Base-by-base conservation (phyloP, 92 coral and sea anemone species). In the Isaurus tuberculatus region DNA sequence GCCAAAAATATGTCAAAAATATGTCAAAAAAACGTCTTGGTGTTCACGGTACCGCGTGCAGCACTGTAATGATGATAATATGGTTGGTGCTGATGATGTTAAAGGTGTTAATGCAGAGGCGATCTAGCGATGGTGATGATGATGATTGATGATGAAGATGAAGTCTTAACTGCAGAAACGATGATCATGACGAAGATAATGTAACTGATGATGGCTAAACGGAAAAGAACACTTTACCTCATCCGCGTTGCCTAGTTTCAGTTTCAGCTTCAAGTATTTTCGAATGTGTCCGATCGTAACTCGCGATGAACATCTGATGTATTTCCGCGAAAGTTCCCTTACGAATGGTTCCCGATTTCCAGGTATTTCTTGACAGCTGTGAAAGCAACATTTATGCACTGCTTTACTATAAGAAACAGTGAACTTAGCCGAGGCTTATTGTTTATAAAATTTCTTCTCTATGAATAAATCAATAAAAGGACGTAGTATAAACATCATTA, bases 241-340 rank as follows among this genome's bases (percentile, higher is more conserved):
- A 60, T 93, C 98, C 34, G 93, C 90, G 37, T 92, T 90, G 46
- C 78, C 84, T 65, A 95, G 92, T 77, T 89, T 80, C 11, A 95
- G 85, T 84, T 95, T 95, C 57, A 95, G 71, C 81, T 94, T 94
- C 44, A 95, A 89, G 85, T 88, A 95, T 84, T 95, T 95, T 83
- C 94, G 94, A 68, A 95, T 92, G 63, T 93, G 98, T 57, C 91
- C 98, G 61, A 95, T 95, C 19, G 98, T 95, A 85, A 95, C 86
- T 70, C 97, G 90, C 27, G 97, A 94, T 23, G 98, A 95, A 75
- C 98, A 94, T 80, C 95, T 90, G 66, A 95, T 95, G 86, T 94
- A 94, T 85, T 95, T 94, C 53, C 94, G 89, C 28, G 90, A 93
- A 42, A 95, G 93, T 69, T 94, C 94, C 71, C 88, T 91, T 46